Conservation (phyloP, 2,113 vertebrate genomes). For the Callorhinus ursinus region DNA sequence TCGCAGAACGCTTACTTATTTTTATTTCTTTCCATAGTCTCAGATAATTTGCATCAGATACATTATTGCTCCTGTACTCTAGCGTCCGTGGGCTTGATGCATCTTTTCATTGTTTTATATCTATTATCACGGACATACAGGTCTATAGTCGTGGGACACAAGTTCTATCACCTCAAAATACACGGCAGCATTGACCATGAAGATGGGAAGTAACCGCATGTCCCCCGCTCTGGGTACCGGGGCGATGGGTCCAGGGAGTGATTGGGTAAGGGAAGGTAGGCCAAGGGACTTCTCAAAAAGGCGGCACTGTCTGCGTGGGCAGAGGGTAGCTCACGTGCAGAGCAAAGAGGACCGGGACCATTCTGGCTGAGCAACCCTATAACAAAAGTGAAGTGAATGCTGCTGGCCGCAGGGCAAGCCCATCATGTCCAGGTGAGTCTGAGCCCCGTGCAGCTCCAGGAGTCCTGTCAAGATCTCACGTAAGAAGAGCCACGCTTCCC, state of each 20-base stretch:
- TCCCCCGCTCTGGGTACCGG: accelerated
- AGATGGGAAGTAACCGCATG: background rate
- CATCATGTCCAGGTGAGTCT: background rate
- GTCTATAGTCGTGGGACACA: accelerated
- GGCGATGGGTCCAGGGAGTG: no score
- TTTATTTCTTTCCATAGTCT: background rate
- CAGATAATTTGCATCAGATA: no score
- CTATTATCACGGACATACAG: accelerated
- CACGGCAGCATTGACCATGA: no score
- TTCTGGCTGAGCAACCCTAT: background rate
- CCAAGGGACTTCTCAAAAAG: background rate
- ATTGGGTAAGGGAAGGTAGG: background rate
- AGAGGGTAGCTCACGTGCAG: background rate
- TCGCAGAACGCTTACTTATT: background rate
- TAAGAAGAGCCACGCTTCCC: background rate
- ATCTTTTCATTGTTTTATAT: background rate
- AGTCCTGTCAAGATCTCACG: background rate
- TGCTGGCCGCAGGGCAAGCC: background rate
- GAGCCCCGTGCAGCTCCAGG: accelerated
- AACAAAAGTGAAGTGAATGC: background rate
- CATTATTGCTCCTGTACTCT: accelerated
- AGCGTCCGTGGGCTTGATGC: accelerated
- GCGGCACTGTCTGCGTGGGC: background rate
- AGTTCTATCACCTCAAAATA: background rate
- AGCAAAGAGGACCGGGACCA: accelerated